Evolutionary conservation across 2,113 vertebrate genomes (phyloP), one percentile per base, ranked within the genome.

Genomic region (Alces alces): DNA sequence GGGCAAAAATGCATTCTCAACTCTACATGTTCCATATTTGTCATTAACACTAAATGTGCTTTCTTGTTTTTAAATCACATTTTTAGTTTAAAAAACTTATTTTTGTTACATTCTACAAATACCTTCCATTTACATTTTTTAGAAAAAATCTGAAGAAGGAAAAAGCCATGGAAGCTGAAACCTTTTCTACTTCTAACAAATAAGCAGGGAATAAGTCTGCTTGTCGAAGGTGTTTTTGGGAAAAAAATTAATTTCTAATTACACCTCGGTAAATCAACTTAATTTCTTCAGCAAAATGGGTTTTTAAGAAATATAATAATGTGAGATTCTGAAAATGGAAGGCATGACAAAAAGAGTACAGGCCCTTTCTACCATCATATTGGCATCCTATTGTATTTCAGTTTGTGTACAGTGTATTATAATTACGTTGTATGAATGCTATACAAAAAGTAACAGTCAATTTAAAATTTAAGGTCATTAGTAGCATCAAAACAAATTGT

Each of bases 261-360:
- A 94, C 97, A 96, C 97, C 85, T 98, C 97, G 94, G 97, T 98
- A 98, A 98, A 98, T 98, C 96, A 95, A 98, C 92, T 96, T 97
- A 97, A 98, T 97, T 98, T 97, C 89, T 95, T 88, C 14, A 92
- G 47, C 58, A 89, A 98, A 98, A 96, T 52, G 83, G 27, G 79
- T 73, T 60, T 97, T 91, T 80, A 84, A 82, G n/a, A 86, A 85
- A 87, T 78, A 95, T 60, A 90, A 86, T 90, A 70, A 23, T 23
- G 57, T 58, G 25, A 33, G 73, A 57, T 43, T 90, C 55, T 55
- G 33, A 89, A 89, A 97, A 93, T 82, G 30, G 7, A 98, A 93
- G 64, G 64, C 96, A 11, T 43, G 91, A 79, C 84, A 93, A 52
- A 96, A 96, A 95, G 85, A 95, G 88, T 52, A 96, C 82, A 94